Evolutionary conservation across 2,113 vertebrate genomes (phyloP).

Genomic region (Cyprinodon variegatus): DNA sequence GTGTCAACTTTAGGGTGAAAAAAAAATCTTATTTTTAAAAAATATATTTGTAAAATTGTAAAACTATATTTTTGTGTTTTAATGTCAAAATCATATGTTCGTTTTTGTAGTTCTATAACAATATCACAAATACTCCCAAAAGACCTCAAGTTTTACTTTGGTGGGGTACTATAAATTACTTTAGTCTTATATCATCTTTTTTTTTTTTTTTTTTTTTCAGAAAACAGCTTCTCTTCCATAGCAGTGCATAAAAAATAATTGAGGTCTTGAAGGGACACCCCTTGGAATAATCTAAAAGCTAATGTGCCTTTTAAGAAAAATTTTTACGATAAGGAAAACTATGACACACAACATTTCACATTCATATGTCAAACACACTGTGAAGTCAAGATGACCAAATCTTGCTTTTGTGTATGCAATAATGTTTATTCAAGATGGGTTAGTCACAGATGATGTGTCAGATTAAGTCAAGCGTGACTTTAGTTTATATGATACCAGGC

Average conservation of each 20-base stretch:
- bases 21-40: background rate
- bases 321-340: background rate
- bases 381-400: background rate
- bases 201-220: background rate
- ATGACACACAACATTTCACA: background rate
- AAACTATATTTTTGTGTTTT: background rate
- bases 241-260: background rate
- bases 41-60: background rate
- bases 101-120: background rate
- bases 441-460: slow-evolving; percentile 37
- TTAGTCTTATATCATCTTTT: background rate
- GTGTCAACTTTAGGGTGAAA: background rate
- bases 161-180: background rate
- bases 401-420: slow-evolving; percentile 2
- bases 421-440: slow-evolving; percentile 8
- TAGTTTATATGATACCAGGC: slow-evolving; percentile 40
- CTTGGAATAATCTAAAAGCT: background rate
- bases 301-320: background rate
- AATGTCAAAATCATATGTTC: background rate
- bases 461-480: slow-evolving; percentile 53
- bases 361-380: background rate
- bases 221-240: background rate
- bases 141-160: background rate
- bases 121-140: background rate
- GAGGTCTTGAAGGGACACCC: too few species aligned